Percentiles rank a stretch among this genome's conserved stretches.
Evolutionary conservation across 2,888 invertebrate genomes (phyloP).

Genomic region (Cryptocheilus praepositus): DNA sequence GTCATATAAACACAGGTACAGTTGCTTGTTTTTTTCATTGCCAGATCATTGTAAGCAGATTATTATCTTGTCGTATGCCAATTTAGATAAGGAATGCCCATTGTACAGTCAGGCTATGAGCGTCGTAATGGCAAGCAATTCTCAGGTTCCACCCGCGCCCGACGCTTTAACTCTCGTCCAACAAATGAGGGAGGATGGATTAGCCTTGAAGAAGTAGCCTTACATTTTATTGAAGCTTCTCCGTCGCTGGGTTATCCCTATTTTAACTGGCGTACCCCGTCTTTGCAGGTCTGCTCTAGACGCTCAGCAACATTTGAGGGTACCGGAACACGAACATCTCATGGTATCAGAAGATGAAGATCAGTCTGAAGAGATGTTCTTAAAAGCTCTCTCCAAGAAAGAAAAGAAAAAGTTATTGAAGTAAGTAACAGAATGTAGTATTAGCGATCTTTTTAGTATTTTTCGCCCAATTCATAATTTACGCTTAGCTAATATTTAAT

Average conservation of each 20-base stretch:
- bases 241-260: too few species aligned
- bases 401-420: slow-evolving; percentile 94
- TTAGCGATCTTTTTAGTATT: neutral
- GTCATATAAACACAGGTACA: slow-evolving; percentile 94
- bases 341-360: slow-evolving; percentile 75
- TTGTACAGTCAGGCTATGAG: slow-evolving; percentile 91
- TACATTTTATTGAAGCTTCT: neutral
- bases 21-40: too few species aligned
- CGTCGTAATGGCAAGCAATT: slow-evolving; percentile 81
- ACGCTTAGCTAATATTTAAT: too few species aligned
- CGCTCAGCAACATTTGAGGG: slow-evolving; percentile 79
- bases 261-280: neutral
- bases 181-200: slow-evolving; percentile 94
- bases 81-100: slow-evolving; percentile 93
- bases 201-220: slow-evolving; percentile 87
- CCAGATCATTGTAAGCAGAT: neutral
- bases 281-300: slow-evolving; percentile 64
- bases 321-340: slow-evolving; percentile 77
- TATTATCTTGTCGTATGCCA: slow-evolving; percentile 45
- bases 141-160: slow-evolving; percentile 80
- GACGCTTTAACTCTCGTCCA: slow-evolving; percentile 86
- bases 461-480: too few species aligned
- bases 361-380: slow-evolving; percentile 85
- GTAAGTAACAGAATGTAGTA: slow-evolving; percentile 71
- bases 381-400: slow-evolving; percentile 89